These are phyloP conservation scores for Champsocephalus esox DNA, from an alignment of 2,797 vertebrate species.

Conservation along the genomic window DNA sequence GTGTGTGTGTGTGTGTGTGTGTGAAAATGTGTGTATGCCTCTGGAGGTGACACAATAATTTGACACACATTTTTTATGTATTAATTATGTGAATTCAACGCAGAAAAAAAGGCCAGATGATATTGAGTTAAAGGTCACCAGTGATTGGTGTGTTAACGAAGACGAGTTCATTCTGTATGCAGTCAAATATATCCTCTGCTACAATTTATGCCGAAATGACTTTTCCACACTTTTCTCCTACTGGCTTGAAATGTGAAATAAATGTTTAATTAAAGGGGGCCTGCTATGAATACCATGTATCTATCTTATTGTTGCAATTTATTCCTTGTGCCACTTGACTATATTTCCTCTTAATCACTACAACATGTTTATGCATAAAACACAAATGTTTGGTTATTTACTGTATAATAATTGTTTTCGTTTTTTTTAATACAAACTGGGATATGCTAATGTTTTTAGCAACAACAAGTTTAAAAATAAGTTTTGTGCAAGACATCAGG, in stretches of 20 bases:
- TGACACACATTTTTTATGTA: background rate
- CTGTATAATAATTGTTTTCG: too few species aligned
- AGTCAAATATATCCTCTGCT: background rate
- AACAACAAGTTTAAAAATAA: too few species aligned
- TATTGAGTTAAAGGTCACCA: constrained; percentile 11
- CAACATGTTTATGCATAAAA: too few species aligned
- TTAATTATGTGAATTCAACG: constrained; percentile 1
- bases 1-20: background rate
- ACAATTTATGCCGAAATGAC: background rate
- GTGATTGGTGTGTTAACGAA: constrained; percentile 2
- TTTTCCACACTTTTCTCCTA: background rate
- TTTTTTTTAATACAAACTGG: too few species aligned
- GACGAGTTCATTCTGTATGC: background rate
- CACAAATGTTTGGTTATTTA: too few species aligned
- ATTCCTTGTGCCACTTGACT: too few species aligned
- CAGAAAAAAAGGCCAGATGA: constrained; percentile 15
- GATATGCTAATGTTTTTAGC: too few species aligned
- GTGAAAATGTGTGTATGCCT: background rate
- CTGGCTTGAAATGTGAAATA: background rate
- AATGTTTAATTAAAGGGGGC: background rate
- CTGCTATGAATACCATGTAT: background rate
- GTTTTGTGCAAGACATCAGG: too few species aligned
- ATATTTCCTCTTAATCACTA: too few species aligned
- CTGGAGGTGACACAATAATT: background rate
- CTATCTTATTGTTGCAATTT: too few species aligned